A percentile compares a stretch with the other conserved stretches of the same genome.
Conservation (phyloP, 2,113 vertebrate species). For the Ptyas mucosa region DNA sequence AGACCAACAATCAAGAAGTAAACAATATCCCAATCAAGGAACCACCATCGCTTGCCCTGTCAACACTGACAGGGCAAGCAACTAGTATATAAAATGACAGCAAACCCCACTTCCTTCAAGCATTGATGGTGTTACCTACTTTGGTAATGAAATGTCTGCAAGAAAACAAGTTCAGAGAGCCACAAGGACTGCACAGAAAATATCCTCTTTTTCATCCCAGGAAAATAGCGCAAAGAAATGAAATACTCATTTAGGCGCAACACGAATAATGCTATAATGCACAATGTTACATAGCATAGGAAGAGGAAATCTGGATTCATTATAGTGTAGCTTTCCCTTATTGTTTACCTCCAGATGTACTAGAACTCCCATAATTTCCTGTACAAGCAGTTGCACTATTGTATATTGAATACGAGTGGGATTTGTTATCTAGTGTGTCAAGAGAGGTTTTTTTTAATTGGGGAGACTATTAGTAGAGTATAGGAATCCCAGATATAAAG, state of each 20-base stretch:
- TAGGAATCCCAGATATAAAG: background rate
- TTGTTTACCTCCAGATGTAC: background rate
- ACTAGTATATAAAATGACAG: background rate
- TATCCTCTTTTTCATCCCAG: background rate
- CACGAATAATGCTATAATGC: background rate
- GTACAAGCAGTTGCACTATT: background rate
- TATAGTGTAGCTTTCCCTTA: background rate
- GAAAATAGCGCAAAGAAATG: background rate
- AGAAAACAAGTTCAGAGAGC: background rate
- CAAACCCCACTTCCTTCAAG: background rate
- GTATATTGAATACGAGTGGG: background rate
- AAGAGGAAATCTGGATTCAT: background rate
- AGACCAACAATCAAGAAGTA: background rate
- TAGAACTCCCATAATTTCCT: background rate
- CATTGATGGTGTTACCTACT: background rate
- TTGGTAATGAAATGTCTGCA: background rate
- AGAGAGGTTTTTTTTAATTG: background rate
- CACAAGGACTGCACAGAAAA: background rate
- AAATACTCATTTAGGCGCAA: background rate
- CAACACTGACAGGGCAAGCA: background rate
- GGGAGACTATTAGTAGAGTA: background rate
- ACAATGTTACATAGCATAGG: background rate
- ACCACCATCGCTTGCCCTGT: background rate
- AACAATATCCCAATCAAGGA: background rate
- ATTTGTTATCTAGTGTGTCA: background rate